Conservation (phyloP, 1,140 invertebrate species). For the Aphis craccivora region DNA sequence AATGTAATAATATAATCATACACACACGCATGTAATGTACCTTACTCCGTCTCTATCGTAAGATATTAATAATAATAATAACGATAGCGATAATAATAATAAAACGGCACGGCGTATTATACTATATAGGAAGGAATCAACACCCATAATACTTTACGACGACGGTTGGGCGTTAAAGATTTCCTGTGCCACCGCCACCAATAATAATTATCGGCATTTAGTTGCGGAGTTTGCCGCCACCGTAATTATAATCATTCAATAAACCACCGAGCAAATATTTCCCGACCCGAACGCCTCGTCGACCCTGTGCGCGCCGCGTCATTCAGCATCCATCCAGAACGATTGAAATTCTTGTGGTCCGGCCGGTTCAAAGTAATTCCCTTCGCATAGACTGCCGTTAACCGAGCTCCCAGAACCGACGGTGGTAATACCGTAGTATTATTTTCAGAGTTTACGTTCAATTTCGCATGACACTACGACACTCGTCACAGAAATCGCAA, state of each 20-base stretch:
- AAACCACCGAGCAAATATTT: slow-evolving; percentile 41
- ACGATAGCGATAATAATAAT: not conserved
- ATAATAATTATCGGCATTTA: slow-evolving; percentile 42
- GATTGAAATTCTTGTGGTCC: slow-evolving; percentile 41
- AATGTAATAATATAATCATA: not conserved
- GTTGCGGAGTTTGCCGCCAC: slow-evolving; percentile 21
- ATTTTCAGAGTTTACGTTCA: not conserved
- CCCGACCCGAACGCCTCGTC: not conserved
- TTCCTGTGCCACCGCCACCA: not conserved
- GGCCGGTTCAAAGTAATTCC: not conserved
- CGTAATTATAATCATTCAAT: slow-evolving; percentile 44
- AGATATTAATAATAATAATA: not conserved
- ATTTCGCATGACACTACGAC: not conserved
- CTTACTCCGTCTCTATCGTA: not conserved
- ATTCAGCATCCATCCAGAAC: not conserved
- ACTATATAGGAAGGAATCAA: not conserved
- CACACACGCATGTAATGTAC: not conserved
- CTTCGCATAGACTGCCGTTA: not conserved
- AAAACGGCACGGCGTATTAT: not conserved
- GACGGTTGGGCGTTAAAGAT: slow-evolving; percentile 4
- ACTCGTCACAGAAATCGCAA: not conserved
- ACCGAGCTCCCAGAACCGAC: not conserved
- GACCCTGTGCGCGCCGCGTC: not conserved
- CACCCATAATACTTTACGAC: slow-evolving; percentile 22
- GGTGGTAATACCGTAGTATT: not conserved